Evolutionary conservation across 2,888 invertebrate species (phyloP).

Genomic region (Brachyptera putata): DNA sequence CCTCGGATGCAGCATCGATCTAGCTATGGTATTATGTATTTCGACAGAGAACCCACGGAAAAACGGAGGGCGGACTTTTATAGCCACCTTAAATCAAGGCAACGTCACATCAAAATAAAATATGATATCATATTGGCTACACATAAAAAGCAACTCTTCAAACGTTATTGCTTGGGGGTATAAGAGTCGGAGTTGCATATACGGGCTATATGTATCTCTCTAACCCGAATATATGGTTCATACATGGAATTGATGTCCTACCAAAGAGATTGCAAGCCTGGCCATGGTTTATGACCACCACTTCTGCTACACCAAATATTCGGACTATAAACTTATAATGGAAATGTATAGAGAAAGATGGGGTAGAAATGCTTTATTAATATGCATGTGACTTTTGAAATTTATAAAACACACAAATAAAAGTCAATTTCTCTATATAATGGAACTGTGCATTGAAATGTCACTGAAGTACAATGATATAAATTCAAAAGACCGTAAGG

Average conservation of each 20-base stretch:
- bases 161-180: slow-evolving; percentile 42
- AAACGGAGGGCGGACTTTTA: slow-evolving; percentile 37
- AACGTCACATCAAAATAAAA: slow-evolving; percentile 45
- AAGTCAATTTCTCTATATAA: too few relatives aligned
- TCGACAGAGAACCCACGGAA: slow-evolving; percentile 27
- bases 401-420: too few relatives aligned
- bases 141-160: slow-evolving; percentile 44
- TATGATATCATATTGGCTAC: slow-evolving; percentile 45
- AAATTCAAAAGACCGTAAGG: not conserved
- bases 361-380: too few relatives aligned
- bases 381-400: too few relatives aligned
- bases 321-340: slow-evolving; percentile 20
- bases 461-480: too few relatives aligned
- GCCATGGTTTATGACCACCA: slow-evolving; percentile 16
- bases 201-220: slow-evolving; percentile 43
- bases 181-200: slow-evolving; percentile 38
- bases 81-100: slow-evolving; percentile 44
- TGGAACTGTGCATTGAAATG: too few relatives aligned
- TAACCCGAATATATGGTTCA: slow-evolving; percentile 14
- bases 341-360: slow-evolving; percentile 11
- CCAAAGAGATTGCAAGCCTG: slow-evolving; percentile 27
- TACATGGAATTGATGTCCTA: slow-evolving; percentile 5
- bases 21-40: slow-evolving; percentile 27
- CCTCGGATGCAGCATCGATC: slow-evolving; percentile 17
- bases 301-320: slow-evolving; percentile 20